phyloP scores from a whole-genome alignment of 2,888 invertebrate species.

The Melanargia galathea region DNA sequence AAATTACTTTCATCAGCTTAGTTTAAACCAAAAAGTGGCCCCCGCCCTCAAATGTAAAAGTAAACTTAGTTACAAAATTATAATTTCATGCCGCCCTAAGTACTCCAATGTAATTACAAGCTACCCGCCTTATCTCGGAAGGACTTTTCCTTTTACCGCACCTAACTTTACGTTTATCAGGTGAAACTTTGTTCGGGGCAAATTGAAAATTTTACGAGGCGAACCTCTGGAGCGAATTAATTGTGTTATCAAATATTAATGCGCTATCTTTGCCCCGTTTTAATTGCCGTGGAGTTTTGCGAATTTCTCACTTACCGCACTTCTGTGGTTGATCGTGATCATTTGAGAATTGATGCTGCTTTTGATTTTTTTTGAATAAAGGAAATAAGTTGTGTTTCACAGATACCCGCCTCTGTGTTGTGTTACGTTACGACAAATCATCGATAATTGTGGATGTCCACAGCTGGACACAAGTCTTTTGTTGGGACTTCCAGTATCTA shows the following conservation, averaged over 20 bases:
- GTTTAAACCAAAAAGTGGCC: conserved; percentile 14
- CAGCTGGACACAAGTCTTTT: no score
- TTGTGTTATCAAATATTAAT: conserved; percentile 82
- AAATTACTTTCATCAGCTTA: conserved; percentile 17
- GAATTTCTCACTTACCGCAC: conserved; percentile 40
- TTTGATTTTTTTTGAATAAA: not conserved
- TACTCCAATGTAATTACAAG: conserved; percentile 60
- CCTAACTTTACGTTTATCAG: conserved; percentile 77
- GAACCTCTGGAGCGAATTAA: conserved; percentile 63
- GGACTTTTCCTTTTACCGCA: conserved; percentile 57
- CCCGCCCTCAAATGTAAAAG: conserved; percentile 37
- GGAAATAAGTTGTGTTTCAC: no score
- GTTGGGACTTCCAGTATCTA: no score
- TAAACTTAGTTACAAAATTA: conserved; percentile 52
- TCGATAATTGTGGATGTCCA: no score
- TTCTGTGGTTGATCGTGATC: conserved; percentile 9
- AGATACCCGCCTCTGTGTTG: no score
- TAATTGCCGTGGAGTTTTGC: conserved; percentile 61
- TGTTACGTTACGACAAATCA: no score
- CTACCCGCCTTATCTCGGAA: conserved; percentile 57
- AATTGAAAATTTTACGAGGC: conserved; percentile 79
- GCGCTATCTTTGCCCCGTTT: conserved; percentile 61
- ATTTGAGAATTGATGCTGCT: not conserved
- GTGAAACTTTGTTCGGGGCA: conserved; percentile 69
- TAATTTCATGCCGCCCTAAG: conserved; percentile 50